Base-by-base conservation (phyloP, 2,888 invertebrate genomes). In the Pasiphila rectangulata region DNA sequence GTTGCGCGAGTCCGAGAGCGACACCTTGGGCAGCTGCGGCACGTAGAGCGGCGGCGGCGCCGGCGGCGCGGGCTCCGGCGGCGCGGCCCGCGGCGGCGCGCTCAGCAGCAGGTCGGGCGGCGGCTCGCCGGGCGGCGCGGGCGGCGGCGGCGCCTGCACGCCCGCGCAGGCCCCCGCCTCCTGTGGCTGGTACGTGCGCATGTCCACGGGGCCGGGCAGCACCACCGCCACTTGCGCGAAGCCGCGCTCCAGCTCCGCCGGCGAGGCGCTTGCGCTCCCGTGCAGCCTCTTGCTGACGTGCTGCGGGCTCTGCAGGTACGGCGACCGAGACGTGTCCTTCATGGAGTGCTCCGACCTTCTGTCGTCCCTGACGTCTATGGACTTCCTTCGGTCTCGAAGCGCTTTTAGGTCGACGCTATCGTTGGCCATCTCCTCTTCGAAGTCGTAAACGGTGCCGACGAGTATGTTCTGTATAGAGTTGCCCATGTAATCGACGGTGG, bases 381-480 rank as follows among this genome's bases (percentile, higher is more conserved):
- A 95, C 63, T 94, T 93, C 40, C 95, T 89, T 50, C 93, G 89
- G 64, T 96, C 96, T 20, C 96, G 88, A 82, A 96, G 91, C 5
- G 95, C 93, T 64, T 95, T 93, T 6, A 96, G 79, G 73, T 94
- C 94, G 41, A 95, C 93, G 9, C 93, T 93, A 51, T 94, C 94
- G 57, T 91, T 93, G 4, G 92, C 91, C 48, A 95, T 92, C 70
- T 96, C 96, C 64, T 96, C 96, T 55, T 96, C 94, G 56, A 95
- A 95, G 73, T 96, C 97, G 66, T 96, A 97, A 1, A 96, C 96
- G 1, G 96, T 96, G 4, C 96, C 96, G 4, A 93, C 93, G 23
- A 96, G 84, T 72, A 95, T 95, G 70, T 93, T 94, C 56, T 94
- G 94, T 49, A 95, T 94, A 1, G 95, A 93, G 63, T 93, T 93